These are phyloP conservation scores for Echinometra lucunter DNA, from an alignment of 53 echinoderm and acorn worm species.

Conservation along the genomic window DNA sequence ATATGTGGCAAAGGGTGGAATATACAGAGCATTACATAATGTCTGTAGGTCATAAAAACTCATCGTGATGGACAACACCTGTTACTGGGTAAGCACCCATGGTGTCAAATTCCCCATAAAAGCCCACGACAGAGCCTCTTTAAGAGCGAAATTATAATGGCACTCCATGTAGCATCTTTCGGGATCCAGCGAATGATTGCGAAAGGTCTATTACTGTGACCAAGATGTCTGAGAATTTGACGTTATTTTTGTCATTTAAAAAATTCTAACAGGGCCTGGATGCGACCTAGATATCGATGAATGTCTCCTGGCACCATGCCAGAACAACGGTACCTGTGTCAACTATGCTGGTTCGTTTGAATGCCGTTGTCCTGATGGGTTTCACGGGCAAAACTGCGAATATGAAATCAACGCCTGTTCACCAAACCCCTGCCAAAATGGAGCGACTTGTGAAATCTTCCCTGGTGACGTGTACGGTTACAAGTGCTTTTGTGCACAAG, in stretches of 20 bases:
- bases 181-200: too few relatives aligned
- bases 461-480: slow-evolving; percentile 57
- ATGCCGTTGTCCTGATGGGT: slow-evolving; percentile 22
- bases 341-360: slow-evolving; percentile 23
- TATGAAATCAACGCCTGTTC: slow-evolving; percentile 57
- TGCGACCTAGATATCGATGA: slow-evolving; percentile 76
- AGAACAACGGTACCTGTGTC: slow-evolving; percentile 55
- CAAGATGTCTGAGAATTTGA: background rate
- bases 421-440: slow-evolving; percentile 33
- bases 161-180: too few relatives aligned
- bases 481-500: slow-evolving; percentile 15
- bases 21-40: too few relatives aligned
- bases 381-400: slow-evolving; percentile 42
- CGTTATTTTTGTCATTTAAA: background rate
- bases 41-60: too few relatives aligned
- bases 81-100: too few relatives aligned
- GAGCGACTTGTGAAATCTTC: slow-evolving; percentile 51
- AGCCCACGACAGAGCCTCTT: too few relatives aligned
- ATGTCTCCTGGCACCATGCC: slow-evolving; percentile 53
- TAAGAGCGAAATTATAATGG: too few relatives aligned
- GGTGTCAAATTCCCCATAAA: too few relatives aligned
- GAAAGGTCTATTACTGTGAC: background rate
- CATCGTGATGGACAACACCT: too few relatives aligned
- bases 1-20: too few relatives aligned
- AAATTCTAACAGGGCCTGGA: slow-evolving; percentile 18